phyloP scores from a whole-genome alignment of 2,113 vertebrate species.

The Oreotrochilus melanogaster region DNA sequence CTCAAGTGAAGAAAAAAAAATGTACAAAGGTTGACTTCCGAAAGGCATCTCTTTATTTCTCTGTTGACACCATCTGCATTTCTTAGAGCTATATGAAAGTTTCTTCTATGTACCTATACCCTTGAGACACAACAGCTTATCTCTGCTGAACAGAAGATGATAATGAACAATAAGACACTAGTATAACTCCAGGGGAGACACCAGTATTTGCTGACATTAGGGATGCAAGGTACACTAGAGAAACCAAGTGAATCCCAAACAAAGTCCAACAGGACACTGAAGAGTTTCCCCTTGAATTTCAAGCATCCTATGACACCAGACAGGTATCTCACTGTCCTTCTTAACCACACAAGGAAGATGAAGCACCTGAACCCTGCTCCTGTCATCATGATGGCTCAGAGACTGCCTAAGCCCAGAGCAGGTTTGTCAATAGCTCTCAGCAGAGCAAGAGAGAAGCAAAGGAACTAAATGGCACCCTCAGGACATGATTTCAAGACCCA shows the following conservation, averaged over 20 bases:
- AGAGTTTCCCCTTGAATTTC: neutral
- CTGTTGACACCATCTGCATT: neutral
- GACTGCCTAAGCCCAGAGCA: neutral
- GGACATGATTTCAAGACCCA: neutral
- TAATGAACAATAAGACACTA: neutral
- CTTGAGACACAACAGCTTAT: slow-evolving; percentile 40
- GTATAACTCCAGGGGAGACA: neutral
- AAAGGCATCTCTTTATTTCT: slow-evolving; percentile 18
- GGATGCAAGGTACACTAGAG: neutral
- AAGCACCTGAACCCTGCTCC: neutral
- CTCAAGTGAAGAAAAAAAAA: neutral
- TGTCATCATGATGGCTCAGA: neutral
- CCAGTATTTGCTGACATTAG: neutral
- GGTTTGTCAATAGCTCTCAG: neutral
- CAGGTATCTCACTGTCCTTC: neutral
- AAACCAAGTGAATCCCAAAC: neutral
- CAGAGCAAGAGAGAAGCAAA: neutral
- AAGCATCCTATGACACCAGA: neutral
- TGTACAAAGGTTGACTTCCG: slow-evolving; percentile 33
- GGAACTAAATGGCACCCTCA: neutral
- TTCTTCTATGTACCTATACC: neutral
- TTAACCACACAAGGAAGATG: neutral
- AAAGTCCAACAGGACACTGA: neutral
- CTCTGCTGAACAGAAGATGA: neutral
- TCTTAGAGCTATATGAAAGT: neutral